These are phyloP conservation scores for Anthophora plumipes DNA, from an alignment of 2,888 invertebrate genomes.

Conservation along the genomic window DNA sequence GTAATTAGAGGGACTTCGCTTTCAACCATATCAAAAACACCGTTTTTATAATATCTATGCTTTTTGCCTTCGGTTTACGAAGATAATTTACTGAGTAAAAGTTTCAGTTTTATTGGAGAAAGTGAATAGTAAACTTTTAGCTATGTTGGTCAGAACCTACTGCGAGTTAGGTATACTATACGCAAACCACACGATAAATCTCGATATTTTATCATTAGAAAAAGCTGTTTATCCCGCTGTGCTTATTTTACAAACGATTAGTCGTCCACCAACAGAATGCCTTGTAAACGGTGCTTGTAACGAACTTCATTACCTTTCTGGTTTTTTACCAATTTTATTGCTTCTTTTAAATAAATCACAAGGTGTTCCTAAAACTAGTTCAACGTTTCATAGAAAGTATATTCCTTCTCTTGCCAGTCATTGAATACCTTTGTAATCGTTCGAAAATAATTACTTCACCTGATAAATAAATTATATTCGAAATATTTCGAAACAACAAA, in stretches of 20 bases:
- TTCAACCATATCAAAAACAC: neutral
- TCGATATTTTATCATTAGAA: neutral
- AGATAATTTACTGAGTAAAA: conserved; percentile 17
- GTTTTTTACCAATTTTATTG: neutral
- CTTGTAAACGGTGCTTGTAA: neutral
- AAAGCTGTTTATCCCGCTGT: neutral
- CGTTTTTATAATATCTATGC: neutral
- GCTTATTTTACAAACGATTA: neutral
- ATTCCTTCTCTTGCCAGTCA: too few species aligned
- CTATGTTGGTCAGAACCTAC: neutral
- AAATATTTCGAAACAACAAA: too few species aligned
- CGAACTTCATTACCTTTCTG: neutral
- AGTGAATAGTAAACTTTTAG: conserved; percentile 25
- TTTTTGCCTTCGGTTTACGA: neutral
- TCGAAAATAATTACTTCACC: too few species aligned
- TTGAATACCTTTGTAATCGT: too few species aligned
- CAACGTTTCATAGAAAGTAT: too few species aligned
- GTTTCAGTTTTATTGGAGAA: conserved; percentile 38
- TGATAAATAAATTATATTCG: too few species aligned
- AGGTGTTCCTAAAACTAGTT: too few species aligned
- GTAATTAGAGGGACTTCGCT: neutral
- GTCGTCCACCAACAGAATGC: too few species aligned
- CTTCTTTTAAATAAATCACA: too few species aligned
- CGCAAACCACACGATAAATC: neutral
- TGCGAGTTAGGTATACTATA: neutral